Conservation (phyloP, 2,113 vertebrate species). For the Guaruba guarouba region DNA sequence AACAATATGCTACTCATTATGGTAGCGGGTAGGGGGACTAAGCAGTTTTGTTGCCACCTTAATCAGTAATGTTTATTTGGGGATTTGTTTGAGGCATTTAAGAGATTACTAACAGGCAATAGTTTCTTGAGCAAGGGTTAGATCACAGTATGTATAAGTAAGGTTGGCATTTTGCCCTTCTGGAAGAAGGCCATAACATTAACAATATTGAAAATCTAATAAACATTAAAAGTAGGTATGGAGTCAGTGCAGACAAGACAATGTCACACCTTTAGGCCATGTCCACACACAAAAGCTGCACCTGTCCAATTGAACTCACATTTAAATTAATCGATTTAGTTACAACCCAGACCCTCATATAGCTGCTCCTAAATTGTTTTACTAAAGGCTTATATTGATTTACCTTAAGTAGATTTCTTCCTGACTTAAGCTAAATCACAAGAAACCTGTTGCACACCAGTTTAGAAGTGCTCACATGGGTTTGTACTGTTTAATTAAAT, state of each 20-base stretch:
- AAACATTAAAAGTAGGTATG: background rate
- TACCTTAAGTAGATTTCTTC: background rate
- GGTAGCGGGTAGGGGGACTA: accelerated
- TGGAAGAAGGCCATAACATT: background rate
- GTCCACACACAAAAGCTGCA: background rate
- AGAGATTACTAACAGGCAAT: background rate
- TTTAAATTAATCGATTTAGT: conserved; percentile 22
- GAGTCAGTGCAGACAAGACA: background rate
- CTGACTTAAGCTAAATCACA: conserved; percentile 2
- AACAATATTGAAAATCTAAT: background rate
- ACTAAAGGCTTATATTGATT: conserved; percentile 29
- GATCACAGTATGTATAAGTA: background rate
- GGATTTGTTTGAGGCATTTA: background rate
- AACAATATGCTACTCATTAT: background rate
- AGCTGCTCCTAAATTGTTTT: background rate
- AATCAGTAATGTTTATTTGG: background rate
- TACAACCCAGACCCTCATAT: background rate
- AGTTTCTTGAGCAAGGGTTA: background rate
- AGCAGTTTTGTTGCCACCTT: background rate
- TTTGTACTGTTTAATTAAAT: background rate
- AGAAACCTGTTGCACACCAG: background rate
- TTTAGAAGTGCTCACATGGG: background rate
- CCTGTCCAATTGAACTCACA: background rate
- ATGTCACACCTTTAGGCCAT: background rate
- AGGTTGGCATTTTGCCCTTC: background rate